Evolutionary conservation across 2,797 vertebrate genomes (phyloP).

Genomic region (Labeo calbasu): DNA sequence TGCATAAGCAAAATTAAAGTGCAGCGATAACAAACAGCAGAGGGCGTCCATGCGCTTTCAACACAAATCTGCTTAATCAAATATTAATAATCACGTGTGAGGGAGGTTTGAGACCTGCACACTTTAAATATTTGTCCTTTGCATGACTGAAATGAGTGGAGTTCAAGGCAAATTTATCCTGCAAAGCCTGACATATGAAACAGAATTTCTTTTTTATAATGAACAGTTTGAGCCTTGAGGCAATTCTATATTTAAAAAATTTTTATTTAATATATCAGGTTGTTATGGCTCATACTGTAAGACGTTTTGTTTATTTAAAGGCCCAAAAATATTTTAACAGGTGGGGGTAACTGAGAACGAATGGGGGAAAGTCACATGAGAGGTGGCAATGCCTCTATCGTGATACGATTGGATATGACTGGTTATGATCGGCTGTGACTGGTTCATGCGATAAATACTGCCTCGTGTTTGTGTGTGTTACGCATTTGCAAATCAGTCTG

Average conservation of each 20-base stretch:
- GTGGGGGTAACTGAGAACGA: no score
- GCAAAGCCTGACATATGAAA: neutral
- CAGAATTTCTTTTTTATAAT: neutral
- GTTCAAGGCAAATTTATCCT: neutral
- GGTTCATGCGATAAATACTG: no score
- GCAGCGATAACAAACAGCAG: constrained; percentile 44
- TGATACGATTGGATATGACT: no score
- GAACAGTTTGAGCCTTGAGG: neutral
- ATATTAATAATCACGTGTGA: neutral
- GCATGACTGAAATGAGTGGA: neutral
- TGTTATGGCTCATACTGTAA: neutral
- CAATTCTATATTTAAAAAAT: no score
- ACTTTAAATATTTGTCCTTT: neutral
- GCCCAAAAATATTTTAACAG: neutral
- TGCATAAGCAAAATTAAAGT: neutral
- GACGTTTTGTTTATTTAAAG: neutral
- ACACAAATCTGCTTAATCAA: neutral
- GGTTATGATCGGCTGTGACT: no score
- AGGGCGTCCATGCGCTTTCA: constrained; percentile 40
- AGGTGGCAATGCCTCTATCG: no score
- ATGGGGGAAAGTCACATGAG: no score
- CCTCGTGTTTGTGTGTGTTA: no score
- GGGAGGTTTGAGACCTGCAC: neutral
- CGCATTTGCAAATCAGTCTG: no score
- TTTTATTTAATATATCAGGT: neutral